Evolutionary conservation across 2,888 invertebrate genomes (phyloP).

Genomic region (Anthophora plumipes): DNA sequence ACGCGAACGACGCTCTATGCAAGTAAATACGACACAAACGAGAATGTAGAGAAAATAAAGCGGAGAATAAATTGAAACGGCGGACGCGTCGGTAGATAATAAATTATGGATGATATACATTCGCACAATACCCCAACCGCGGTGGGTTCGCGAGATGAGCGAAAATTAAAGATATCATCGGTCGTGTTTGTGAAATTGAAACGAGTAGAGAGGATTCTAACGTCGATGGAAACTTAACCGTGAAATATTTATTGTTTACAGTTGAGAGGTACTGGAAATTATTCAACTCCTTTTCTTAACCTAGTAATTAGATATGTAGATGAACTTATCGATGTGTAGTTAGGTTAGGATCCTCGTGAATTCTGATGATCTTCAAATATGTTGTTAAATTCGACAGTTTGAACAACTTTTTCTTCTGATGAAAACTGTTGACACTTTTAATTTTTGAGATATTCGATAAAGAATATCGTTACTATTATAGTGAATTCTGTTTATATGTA

Average conservation of each 20-base stretch:
- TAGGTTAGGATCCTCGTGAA: no score
- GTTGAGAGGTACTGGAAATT: neutral
- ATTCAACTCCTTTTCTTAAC: no score
- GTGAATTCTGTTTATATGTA: no score
- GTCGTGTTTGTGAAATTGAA: slow-evolving; percentile 13
- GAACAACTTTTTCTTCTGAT: no score
- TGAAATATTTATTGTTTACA: neutral
- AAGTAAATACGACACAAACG: slow-evolving; percentile 59
- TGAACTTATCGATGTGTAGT: no score
- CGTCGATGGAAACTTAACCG: neutral
- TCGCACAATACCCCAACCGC: neutral
- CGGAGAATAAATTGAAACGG: slow-evolving; percentile 52
- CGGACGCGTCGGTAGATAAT: slow-evolving; percentile 11
- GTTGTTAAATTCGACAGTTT: no score
- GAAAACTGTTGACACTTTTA: no score
- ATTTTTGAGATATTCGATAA: no score
- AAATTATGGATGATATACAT: slow-evolving; percentile 45
- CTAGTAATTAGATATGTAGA: neutral
- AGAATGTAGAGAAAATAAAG: slow-evolving; percentile 29
- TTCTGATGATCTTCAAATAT: no score
- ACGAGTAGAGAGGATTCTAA: neutral
- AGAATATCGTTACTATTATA: no score
- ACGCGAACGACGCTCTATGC: slow-evolving; percentile 51
- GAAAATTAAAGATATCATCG: slow-evolving; percentile 35
- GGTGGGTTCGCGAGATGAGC: neutral